These are phyloP conservation scores for Avahi laniger DNA, from an alignment of 2,797 vertebrate genomes.

Conservation along the genomic window DNA sequence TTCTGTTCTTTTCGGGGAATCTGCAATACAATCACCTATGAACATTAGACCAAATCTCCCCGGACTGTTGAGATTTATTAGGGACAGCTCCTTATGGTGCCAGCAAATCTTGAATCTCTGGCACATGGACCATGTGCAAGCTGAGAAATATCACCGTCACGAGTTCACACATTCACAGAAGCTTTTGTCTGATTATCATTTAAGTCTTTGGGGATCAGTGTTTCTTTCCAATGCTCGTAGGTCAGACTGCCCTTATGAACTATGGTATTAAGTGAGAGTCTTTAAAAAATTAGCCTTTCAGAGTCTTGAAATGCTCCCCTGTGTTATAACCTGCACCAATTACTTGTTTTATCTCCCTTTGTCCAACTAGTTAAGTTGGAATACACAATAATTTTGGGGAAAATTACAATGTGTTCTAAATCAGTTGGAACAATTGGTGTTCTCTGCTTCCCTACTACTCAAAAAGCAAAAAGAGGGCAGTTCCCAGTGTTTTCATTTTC, in stretches of 20 bases:
- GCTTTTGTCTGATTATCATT: constrained; percentile 43
- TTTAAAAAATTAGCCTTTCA: background rate
- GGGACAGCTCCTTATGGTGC: background rate
- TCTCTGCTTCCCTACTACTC: background rate
- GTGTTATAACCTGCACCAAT: background rate
- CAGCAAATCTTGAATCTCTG: constrained; percentile 52
- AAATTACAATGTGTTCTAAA: constrained; percentile 3
- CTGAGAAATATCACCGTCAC: background rate
- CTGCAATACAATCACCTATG: background rate
- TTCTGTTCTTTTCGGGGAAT: background rate
- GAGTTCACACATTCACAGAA: background rate
- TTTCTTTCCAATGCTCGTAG: background rate
- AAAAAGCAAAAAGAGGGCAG: background rate
- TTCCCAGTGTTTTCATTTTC: background rate
- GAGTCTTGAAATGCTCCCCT: background rate
- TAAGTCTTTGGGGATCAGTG: background rate
- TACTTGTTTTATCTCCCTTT: background rate
- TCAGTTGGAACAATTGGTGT: background rate
- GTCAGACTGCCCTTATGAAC: background rate
- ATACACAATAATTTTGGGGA: background rate
- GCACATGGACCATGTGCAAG: background rate
- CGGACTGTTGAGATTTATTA: background rate
- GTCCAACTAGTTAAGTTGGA: background rate
- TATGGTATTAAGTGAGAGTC: background rate
- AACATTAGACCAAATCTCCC: background rate